phyloP scores from a whole-genome alignment of 1,140 invertebrate genomes.

The Lepidurus apus region DNA sequence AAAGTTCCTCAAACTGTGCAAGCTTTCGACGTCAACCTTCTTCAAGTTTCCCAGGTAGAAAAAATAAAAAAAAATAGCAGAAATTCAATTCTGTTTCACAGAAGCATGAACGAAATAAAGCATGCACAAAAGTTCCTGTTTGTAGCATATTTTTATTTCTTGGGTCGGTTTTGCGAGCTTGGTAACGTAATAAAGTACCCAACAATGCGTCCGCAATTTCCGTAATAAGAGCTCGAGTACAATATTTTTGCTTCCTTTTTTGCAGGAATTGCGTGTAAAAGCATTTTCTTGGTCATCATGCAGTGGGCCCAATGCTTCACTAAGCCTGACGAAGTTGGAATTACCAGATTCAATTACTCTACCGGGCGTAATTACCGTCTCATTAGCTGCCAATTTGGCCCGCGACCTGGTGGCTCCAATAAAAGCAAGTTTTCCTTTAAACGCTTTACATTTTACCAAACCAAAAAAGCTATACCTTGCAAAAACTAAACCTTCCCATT shows the following conservation, averaged over 20 bases:
- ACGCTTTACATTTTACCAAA: neutral
- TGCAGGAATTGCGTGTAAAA: neutral
- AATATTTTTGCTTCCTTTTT: neutral
- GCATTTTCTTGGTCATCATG: slow-evolving; percentile 27
- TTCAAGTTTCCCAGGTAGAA: neutral
- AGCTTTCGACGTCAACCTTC: neutral
- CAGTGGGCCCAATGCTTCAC: slow-evolving; percentile 27
- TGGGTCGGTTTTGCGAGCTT: neutral
- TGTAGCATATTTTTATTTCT: neutral
- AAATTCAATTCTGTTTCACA: neutral
- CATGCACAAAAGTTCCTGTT: neutral
- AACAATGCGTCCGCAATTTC: neutral
- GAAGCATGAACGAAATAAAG: neutral
- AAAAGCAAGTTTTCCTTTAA: slow-evolving; percentile 7
- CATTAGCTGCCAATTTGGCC: slow-evolving; percentile 25
- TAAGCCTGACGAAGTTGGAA: slow-evolving; percentile 19
- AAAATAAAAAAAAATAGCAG: neutral
- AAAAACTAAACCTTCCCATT: neutral
- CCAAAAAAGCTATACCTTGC: neutral
- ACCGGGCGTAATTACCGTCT: slow-evolving; percentile 27
- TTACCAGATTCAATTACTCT: slow-evolving; percentile 26
- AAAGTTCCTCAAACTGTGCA: neutral
- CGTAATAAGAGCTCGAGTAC: neutral
- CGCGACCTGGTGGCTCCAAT: slow-evolving; percentile 23
- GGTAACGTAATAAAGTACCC: neutral